These are phyloP conservation scores for Tapera naevia DNA, from an alignment of 2,797 vertebrate species.

Conservation along the genomic window DNA sequence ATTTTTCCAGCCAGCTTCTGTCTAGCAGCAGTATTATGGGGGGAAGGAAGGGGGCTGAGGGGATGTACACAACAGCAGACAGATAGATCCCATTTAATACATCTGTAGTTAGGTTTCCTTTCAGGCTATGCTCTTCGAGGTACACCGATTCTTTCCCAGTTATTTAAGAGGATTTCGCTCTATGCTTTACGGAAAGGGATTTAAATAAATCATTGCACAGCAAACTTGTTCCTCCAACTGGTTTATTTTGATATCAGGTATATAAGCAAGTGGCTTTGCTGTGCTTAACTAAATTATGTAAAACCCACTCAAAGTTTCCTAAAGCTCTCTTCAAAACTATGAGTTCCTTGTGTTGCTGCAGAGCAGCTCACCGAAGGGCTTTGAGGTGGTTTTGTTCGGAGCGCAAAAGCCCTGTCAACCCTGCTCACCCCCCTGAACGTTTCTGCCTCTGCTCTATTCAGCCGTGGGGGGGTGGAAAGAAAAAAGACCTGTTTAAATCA, in stretches of 20 bases:
- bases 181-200: slow-evolving; percentile 17
- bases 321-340: slow-evolving; percentile 49
- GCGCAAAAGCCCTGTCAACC: not conserved
- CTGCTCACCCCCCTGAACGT: not conserved
- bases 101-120: not conserved
- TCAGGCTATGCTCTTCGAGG: not conserved
- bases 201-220: slow-evolving; percentile 53
- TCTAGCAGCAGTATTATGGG: accelerated
- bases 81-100: slow-evolving; percentile 19
- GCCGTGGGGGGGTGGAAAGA: not conserved
- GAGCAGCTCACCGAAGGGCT: slow-evolving; percentile 7
- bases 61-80: not conserved
- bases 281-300: slow-evolving; percentile 59
- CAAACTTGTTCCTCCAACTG: slow-evolving; percentile 51
- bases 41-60: not conserved
- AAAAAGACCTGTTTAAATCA: slow-evolving; percentile 30
- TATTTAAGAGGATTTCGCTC: slow-evolving; percentile 62
- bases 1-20: not conserved
- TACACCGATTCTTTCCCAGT: slow-evolving; percentile 12
- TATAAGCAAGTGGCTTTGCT: slow-evolving; percentile 56
- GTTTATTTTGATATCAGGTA: slow-evolving; percentile 58
- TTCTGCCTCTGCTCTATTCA: slow-evolving; percentile 12
- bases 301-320: slow-evolving; percentile 60
- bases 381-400: slow-evolving; percentile 38
- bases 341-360: not conserved